Percentiles rank a stretch among this genome's conserved stretches.
Conservation (phyloP, 2,113 vertebrate species). For the Bambusicola thoracicus region DNA sequence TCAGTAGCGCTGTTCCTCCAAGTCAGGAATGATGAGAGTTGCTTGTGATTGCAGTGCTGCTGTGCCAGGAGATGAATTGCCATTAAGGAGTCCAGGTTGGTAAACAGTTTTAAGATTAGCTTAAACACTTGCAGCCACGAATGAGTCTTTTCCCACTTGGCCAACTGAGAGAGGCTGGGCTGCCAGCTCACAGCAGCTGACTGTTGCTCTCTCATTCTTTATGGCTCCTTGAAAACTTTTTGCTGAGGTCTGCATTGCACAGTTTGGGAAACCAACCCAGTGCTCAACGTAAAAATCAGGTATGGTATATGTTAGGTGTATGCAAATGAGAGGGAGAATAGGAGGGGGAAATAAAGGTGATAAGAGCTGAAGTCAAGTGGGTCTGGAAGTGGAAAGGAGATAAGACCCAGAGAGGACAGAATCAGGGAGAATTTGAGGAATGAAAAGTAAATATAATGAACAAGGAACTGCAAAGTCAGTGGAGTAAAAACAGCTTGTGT, state of each 20-base stretch:
- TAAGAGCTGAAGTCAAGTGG: background rate
- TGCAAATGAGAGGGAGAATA: background rate
- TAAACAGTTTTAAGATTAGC: background rate
- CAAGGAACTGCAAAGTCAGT: background rate
- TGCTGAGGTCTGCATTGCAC: background rate
- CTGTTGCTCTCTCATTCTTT: background rate
- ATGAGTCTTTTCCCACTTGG: background rate
- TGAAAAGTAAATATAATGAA: background rate
- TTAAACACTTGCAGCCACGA: background rate
- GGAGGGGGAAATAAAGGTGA: background rate
- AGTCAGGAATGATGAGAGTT: background rate
- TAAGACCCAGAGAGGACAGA: background rate
- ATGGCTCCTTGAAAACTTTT: background rate
- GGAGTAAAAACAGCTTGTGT: background rate
- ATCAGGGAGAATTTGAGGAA: background rate
- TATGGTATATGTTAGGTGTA: fast-evolving
- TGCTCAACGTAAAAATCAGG: background rate
- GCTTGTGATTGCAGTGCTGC: background rate
- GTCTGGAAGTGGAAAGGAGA: background rate
- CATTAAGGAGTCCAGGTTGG: background rate
- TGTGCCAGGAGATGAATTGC: background rate
- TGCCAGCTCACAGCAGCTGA: background rate
- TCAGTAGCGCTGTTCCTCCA: background rate
- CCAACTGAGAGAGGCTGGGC: background rate
- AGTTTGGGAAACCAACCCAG: background rate